phyloP scores from a whole-genome alignment of 2,888 invertebrate genomes.

The Prenolepis imparis region DNA sequence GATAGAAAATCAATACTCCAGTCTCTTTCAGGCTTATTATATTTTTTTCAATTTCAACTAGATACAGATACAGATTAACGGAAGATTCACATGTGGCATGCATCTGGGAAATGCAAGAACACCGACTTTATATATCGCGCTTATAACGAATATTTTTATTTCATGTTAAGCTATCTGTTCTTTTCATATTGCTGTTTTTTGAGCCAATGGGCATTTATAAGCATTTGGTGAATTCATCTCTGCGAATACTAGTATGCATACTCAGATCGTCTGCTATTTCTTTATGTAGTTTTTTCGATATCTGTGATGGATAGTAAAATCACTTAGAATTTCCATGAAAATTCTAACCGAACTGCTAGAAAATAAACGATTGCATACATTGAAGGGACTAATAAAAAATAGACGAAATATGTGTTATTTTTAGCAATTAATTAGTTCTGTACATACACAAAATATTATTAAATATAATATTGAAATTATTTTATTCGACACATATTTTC shows the following conservation, averaged over 20 bases:
- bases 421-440: neutral
- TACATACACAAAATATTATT: neutral
- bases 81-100: neutral
- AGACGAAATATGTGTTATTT: neutral
- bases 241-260: neutral
- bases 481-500: neutral
- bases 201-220: neutral
- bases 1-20: neutral
- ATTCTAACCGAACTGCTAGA: neutral
- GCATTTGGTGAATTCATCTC: neutral
- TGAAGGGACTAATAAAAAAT: neutral
- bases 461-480: neutral
- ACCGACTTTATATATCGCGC: constrained; percentile 79
- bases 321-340: neutral
- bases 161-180: constrained; percentile 33
- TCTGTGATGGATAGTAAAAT: neutral
- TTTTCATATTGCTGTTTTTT: constrained; percentile 24
- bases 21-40: neutral
- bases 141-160: constrained; percentile 76
- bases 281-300: neutral
- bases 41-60: neutral
- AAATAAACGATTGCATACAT: neutral
- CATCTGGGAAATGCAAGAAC: neutral
- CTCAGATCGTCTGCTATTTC: neutral
- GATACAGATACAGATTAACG: neutral